Evolutionary conservation across 1,140 invertebrate genomes (phyloP).

Genomic region (Pseudoatta argentina): DNA sequence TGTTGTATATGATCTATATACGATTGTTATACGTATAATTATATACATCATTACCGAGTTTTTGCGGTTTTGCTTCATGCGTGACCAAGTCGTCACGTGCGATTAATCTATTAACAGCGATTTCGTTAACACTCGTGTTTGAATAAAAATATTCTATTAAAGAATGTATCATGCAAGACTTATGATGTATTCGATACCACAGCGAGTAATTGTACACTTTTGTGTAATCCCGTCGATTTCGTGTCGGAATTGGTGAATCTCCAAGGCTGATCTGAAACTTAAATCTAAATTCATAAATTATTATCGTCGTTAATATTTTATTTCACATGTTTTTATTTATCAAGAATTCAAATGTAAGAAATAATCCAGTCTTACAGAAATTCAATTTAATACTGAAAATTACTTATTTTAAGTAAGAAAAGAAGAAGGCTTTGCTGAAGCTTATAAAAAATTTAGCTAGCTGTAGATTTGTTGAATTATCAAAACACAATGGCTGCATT

Average conservation of each 20-base stretch:
- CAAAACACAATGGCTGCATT: too few relatives aligned
- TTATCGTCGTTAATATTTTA: background rate
- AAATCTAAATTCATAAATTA: background rate
- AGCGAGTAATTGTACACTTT: background rate
- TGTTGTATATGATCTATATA: constrained; percentile 51
- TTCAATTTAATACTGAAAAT: too few relatives aligned
- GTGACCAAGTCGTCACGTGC: constrained; percentile 36
- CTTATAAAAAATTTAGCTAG: too few relatives aligned
- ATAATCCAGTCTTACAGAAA: too few relatives aligned
- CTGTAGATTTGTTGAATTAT: too few relatives aligned
- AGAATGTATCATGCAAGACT: constrained; percentile 22
- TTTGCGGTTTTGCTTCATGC: constrained; percentile 57
- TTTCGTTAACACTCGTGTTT: constrained; percentile 62
- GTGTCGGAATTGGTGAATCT: background rate
- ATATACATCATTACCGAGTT: constrained; percentile 47
- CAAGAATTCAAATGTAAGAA: background rate
- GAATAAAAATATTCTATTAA: constrained; percentile 61
- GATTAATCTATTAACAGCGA: constrained; percentile 56
- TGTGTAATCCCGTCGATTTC: background rate
- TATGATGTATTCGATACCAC: constrained; percentile 33
- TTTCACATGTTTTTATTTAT: background rate
- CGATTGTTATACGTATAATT: constrained; percentile 57
- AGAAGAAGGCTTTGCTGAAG: too few relatives aligned
- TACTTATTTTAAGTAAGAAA: too few relatives aligned
- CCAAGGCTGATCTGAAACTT: background rate